These are phyloP conservation scores for Plutomurus gul DNA, from an alignment of 1,140 invertebrate genomes.

Conservation along the genomic window DNA sequence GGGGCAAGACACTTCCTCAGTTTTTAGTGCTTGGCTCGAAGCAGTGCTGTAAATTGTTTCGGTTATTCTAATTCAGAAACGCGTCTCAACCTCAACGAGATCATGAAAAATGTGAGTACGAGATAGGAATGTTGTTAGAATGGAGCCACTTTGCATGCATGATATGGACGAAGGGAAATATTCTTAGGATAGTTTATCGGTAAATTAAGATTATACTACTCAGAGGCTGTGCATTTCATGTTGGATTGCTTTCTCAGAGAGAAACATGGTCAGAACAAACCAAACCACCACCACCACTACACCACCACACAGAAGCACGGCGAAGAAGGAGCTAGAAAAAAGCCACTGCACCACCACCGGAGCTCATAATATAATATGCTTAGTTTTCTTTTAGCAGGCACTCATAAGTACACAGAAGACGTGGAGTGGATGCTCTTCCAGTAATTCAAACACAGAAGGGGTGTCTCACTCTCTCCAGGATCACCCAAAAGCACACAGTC, in stretches of 20 bases:
- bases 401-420: too few species aligned
- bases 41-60: constrained; percentile 31
- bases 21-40: constrained; percentile 21
- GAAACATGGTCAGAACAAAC: neutral
- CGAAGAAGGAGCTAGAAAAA: neutral
- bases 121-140: constrained; percentile 31
- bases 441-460: too few species aligned
- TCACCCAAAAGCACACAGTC: neutral
- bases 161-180: constrained; percentile 26
- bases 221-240: constrained; percentile 7
- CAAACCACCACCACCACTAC: neutral
- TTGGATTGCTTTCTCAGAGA: neutral
- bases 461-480: neutral
- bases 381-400: too few species aligned
- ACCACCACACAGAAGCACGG: too few species aligned
- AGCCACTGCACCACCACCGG: neutral
- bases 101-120: constrained; percentile 41
- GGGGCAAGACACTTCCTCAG: constrained; percentile 12
- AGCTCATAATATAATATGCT: neutral
- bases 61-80: constrained; percentile 33
- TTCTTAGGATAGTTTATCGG: constrained; percentile 32
- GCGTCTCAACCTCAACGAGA: constrained; percentile 11
- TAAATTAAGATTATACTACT: constrained; percentile 43
- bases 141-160: constrained; percentile 26
- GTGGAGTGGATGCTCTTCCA: too few species aligned